Evolutionary conservation across 2,797 vertebrate genomes (phyloP).

Genomic region (Pelobates cultripes): DNA sequence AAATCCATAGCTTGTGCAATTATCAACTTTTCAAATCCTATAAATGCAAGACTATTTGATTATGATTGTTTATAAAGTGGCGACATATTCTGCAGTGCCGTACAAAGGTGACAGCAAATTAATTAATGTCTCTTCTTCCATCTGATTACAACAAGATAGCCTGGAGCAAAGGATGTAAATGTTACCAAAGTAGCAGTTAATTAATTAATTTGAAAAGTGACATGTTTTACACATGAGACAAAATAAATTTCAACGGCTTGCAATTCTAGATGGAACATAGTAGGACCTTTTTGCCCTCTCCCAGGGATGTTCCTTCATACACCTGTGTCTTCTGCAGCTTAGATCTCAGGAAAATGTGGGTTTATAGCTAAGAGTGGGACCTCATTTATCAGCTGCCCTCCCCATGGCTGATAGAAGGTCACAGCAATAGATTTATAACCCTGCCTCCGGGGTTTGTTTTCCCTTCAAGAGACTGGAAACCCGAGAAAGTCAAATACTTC

Average conservation of each 20-base stretch:
- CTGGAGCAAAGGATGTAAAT: neutral
- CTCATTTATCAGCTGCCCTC: constrained; percentile 1
- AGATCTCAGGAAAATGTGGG: constrained; percentile 1
- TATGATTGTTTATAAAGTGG: neutral
- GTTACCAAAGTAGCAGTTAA: neutral
- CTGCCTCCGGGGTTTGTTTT: constrained; percentile 35
- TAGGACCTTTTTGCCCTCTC: neutral
- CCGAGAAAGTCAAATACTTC: constrained; percentile 52
- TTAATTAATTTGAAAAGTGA: constrained; percentile 21
- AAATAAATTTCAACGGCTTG: neutral
- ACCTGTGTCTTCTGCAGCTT: neutral
- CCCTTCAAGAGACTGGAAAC: constrained; percentile 40
- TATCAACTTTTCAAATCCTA: too few species aligned
- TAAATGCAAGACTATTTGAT: neutral
- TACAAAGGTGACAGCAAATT: neutral
- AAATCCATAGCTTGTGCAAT: too few species aligned
- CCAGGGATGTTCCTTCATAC: neutral
- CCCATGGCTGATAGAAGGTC: constrained; percentile 26
- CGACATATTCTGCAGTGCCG: neutral
- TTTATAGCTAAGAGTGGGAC: constrained; percentile 16
- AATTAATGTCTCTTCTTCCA: neutral
- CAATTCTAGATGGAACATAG: neutral
- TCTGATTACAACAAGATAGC: neutral
- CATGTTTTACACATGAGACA: neutral
- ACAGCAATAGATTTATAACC: constrained; percentile 42